Conservation (phyloP, 2,888 invertebrate genomes). For the Diplazon laetatorius region DNA sequence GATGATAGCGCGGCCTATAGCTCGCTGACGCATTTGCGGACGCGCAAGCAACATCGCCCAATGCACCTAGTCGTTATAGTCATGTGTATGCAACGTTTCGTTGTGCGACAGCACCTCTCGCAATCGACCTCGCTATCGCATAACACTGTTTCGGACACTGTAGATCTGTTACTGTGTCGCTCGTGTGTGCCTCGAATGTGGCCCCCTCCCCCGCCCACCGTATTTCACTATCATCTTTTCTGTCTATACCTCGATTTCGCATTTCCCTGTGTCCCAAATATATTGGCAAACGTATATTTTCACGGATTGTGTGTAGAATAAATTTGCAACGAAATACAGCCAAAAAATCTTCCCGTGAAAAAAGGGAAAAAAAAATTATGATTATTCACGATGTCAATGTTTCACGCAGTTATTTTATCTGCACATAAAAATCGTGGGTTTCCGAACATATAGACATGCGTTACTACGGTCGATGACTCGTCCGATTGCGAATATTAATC, state of each 20-base stretch:
- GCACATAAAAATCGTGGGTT: background rate
- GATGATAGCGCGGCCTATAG: background rate
- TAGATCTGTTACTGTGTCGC: background rate
- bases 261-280: constrained; percentile 20
- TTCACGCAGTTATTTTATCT: background rate
- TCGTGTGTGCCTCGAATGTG: background rate
- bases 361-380: background rate
- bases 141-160: constrained; percentile 9
- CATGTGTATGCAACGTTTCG: constrained; percentile 10
- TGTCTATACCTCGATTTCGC: constrained; percentile 6
- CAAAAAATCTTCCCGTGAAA: background rate
- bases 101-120: constrained; percentile 10
- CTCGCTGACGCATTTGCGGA: constrained; percentile 23
- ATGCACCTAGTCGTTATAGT: constrained; percentile 5
- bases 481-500: background rate
- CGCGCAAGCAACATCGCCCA: background rate
- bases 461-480: background rate
- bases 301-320: constrained; percentile 18
- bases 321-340: constrained; percentile 14
- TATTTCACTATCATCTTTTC: constrained; percentile 15
- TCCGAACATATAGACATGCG: background rate
- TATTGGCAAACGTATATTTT: constrained; percentile 9
- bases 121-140: background rate
- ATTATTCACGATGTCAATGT: background rate
- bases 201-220: background rate